These are phyloP conservation scores for Pelmatolapia mariae DNA, from an alignment of 2,113 vertebrate genomes.

Conservation along the genomic window DNA sequence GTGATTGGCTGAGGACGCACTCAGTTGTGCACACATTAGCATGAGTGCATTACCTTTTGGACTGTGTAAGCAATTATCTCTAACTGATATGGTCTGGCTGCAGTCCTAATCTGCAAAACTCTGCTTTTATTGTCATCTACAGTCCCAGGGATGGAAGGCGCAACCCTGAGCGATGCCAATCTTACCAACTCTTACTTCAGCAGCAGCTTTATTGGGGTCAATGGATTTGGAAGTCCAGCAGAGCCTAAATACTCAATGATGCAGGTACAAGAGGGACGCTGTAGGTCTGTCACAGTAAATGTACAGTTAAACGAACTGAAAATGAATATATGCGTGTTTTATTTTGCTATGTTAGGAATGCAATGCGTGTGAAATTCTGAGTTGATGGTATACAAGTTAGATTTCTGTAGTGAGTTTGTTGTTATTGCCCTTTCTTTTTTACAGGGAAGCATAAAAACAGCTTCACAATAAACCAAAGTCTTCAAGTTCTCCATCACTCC, in stretches of 20 bases:
- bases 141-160: slow-evolving; percentile 94
- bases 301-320: neutral
- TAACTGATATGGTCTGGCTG: neutral
- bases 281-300: neutral
- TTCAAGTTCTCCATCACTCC: neutral
- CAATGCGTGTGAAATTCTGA: neutral
- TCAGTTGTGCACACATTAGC: neutral
- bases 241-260: slow-evolving; percentile 97
- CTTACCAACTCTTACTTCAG: slow-evolving; percentile 99
- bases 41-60: neutral
- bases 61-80: neutral
- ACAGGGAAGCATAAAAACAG: neutral
- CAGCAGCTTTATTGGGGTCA: slow-evolving; percentile 98
- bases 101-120: neutral
- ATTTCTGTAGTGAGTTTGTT: neutral
- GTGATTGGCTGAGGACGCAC: neutral
- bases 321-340: neutral
- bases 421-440: neutral
- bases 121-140: slow-evolving; percentile 7
- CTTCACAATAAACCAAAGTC: neutral
- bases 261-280: slow-evolving; percentile 78
- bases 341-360: neutral
- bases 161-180: slow-evolving; percentile 85
- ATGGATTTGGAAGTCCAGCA: slow-evolving; percentile 95
- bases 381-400: neutral